phyloP scores from a whole-genome alignment of 2,797 vertebrate genomes.

The Hyperoplus immaculatus region DNA sequence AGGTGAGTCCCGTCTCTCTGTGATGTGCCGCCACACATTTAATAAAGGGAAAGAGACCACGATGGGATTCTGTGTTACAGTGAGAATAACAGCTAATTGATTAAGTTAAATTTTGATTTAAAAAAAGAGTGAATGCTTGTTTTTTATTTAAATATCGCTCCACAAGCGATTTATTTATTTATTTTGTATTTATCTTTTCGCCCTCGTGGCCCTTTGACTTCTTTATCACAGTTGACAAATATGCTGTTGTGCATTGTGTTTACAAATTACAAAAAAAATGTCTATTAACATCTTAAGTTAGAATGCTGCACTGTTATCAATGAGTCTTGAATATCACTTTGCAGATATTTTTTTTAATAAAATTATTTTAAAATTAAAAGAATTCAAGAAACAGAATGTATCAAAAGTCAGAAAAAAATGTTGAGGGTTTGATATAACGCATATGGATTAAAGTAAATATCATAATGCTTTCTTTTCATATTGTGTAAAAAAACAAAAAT shows the following conservation, averaged over 20 bases:
- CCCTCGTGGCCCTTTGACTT: not conserved
- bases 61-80: not conserved
- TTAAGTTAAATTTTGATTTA: not conserved
- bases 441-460: not conserved
- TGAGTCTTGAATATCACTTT: not conserved
- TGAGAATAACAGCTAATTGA: not conserved
- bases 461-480: constrained; percentile 1
- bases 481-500: constrained; percentile 10
- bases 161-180: not conserved
- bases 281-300: not conserved
- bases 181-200: not conserved
- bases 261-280: not conserved
- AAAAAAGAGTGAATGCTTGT: too few species aligned
- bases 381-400: not conserved
- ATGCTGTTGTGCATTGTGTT: not conserved
- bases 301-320: not conserved
- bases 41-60: constrained; percentile 6
- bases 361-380: not conserved
- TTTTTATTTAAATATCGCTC: rapidly evolving
- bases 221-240: not conserved
- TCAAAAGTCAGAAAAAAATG: constrained; percentile 12
- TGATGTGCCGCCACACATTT: not conserved
- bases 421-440: not conserved
- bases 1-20: constrained; percentile 84
- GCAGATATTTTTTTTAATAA: not conserved